Base-by-base conservation (phyloP, 2,888 invertebrate genomes). In the Cistogaster globosa region DNA sequence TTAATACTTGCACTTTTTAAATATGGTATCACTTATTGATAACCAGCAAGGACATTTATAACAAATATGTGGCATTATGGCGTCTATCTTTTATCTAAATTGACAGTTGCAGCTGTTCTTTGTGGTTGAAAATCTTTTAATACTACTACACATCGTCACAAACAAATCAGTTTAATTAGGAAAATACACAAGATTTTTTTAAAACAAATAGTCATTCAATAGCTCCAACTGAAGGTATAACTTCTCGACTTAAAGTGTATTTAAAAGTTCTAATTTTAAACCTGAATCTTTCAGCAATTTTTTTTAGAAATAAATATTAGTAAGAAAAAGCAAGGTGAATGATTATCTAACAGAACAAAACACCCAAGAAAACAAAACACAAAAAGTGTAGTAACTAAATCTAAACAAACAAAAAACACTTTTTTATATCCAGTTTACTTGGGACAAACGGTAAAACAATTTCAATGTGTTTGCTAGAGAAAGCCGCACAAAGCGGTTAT, bases 401-500 rank as follows among this genome's bases (percentile, higher is more conserved):
- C 32, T 72, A 74, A 78, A 55, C 20, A 80, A 63, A 71, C 26
- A 72, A 60, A 72, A 62, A n/a, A 42, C 42, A 12, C 12, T 11
- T 42, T 45, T 62, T 14, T 63, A 62, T 3, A 16, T 62, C 12
- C 72, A 18, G 14, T 36, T 38, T 22, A 11, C 3, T 42, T 55
- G 38, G 53, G 38, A 42, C 45, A 22, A 32, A 18, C 36, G n/a
- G 55, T 5, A 5, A 12, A 45, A 14, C 14, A 22, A 42, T 55
- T 63, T 78, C 51, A 65, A 79, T 82, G 85, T 65, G 71, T 75
- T 65, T 18, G 26, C 14, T 22, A 45, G 32, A 78, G 65, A 45
- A 65, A 79, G 11, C 74, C 82, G 82, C 82, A 79, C n/a, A 38
- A 65, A 71, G 82, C 85, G 82, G 85, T 75, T 12, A 42, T 36